Percentiles rank a stretch among this genome's conserved stretches.
phyloP scores from a whole-genome alignment of 1,140 invertebrate species.

The Drosophila subobscura region DNA sequence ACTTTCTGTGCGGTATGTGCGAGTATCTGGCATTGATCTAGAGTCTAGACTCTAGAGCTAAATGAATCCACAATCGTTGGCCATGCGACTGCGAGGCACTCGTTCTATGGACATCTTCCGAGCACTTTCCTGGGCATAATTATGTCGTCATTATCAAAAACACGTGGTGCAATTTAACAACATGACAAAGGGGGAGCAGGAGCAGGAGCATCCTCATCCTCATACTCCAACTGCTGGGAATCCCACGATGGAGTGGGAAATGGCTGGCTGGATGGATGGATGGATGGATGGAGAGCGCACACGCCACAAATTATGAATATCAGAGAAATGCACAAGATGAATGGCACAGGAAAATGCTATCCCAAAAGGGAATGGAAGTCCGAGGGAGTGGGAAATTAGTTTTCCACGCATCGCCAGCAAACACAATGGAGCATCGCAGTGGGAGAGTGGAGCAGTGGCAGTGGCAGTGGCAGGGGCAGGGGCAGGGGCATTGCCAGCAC shows the following conservation, averaged over 20 bases:
- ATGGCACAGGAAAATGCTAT: conserved; percentile 62
- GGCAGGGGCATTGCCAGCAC: conserved; percentile 41
- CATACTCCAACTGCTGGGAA: too few relatives aligned
- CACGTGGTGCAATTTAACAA: conserved; percentile 80
- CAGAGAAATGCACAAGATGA: conserved; percentile 63
- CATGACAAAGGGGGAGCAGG: conserved; percentile 46
- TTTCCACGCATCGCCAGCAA: conserved; percentile 78
- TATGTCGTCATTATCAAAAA: conserved; percentile 81
- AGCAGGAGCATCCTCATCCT: conserved; percentile 1
- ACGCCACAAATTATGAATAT: conserved; percentile 81
- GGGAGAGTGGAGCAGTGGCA: neutral
- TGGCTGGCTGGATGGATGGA: neutral
- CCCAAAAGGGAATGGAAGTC: neutral
- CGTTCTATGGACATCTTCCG: neutral
- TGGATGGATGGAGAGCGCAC: conserved; percentile 32
- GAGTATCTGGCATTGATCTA: too few relatives aligned
- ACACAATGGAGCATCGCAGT: conserved; percentile 69
- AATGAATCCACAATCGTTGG: too few relatives aligned
- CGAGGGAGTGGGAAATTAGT: conserved; percentile 63
- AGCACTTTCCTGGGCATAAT: conserved; percentile 47
- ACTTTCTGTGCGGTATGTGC: too few relatives aligned
- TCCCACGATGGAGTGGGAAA: neutral
- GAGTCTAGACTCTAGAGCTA: too few relatives aligned
- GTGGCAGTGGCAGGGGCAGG: neutral
- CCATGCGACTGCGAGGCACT: too few relatives aligned